phyloP scores from a whole-genome alignment of 2,888 invertebrate species.

The Agrilus biguttatus region DNA sequence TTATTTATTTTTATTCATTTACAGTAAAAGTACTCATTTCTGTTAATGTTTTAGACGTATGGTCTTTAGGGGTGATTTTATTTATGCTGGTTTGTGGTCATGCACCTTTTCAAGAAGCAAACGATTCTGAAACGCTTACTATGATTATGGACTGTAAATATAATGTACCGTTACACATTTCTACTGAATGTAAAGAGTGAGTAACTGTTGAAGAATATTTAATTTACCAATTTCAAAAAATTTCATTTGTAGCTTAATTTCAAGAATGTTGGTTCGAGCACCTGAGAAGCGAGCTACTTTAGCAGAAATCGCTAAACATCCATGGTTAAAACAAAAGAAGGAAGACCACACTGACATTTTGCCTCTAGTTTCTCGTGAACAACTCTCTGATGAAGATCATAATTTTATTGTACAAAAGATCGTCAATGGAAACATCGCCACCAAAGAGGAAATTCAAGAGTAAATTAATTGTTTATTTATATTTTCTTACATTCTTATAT shows the following conservation, averaged over 20 bases:
- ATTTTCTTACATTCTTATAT: constrained; percentile 2
- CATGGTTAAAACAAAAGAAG: constrained; percentile 57
- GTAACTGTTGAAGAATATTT: constrained; percentile 3
- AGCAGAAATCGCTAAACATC: constrained; percentile 72
- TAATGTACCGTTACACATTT: constrained; percentile 77
- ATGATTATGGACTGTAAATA: constrained; percentile 99
- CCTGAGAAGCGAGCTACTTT: constrained; percentile 83
- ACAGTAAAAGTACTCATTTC: background rate
- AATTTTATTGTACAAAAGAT: constrained; percentile 86
- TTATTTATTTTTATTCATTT: constrained; percentile 1
- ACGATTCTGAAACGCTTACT: constrained; percentile 97
- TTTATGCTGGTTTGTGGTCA: constrained; percentile 98
- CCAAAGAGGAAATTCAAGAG: constrained; percentile 87
- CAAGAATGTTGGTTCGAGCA: constrained; percentile 84
- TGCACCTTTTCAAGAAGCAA: constrained; percentile 97
- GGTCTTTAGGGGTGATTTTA: constrained; percentile 96
- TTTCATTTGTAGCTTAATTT: constrained; percentile 55
- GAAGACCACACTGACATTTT: constrained; percentile 42
- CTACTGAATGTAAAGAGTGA: constrained; percentile 69
- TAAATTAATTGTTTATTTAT: constrained; percentile 31
- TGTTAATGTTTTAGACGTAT: constrained; percentile 57
- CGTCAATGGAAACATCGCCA: constrained; percentile 88
- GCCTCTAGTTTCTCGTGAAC: constrained; percentile 78
- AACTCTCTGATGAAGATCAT: constrained; percentile 84
- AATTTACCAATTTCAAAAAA: background rate